These are phyloP conservation scores for Zapus hudsonius DNA, from an alignment of 2,113 vertebrate species.

Conservation along the genomic window DNA sequence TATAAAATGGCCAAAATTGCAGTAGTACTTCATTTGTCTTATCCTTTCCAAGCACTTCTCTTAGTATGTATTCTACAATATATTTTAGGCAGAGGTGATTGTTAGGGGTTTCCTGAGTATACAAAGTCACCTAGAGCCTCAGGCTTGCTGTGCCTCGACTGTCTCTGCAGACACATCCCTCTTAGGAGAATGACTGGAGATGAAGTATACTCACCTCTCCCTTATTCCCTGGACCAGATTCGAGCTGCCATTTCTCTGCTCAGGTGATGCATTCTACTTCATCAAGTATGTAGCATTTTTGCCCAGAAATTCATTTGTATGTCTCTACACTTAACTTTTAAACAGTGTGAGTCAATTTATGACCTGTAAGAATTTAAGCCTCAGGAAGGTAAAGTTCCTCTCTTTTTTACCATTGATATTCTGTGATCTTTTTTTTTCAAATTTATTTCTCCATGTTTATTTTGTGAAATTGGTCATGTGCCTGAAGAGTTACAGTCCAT, in stretches of 20 bases:
- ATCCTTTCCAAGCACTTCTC: too few species aligned
- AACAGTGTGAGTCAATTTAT: not conserved
- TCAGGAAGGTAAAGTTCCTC: not conserved
- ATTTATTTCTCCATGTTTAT: not conserved
- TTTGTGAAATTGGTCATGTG: not conserved
- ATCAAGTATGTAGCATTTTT: too few species aligned
- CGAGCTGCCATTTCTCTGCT: not conserved
- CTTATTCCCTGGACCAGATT: not conserved
- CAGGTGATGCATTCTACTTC: not conserved
- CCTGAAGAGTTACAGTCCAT: not conserved
- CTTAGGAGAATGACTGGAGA: too few species aligned
- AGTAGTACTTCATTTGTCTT: too few species aligned
- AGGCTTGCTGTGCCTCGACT: not conserved
- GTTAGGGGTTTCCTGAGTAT: not conserved
- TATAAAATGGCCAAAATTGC: too few species aligned
- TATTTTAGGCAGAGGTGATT: not conserved
- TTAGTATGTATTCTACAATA: not conserved
- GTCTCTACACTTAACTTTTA: not conserved
- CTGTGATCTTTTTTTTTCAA: not conserved
- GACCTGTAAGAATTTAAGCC: not conserved
- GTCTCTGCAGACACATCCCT: not conserved
- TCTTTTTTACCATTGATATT: not conserved
- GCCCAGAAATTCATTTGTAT: not conserved
- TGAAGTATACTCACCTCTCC: not conserved
- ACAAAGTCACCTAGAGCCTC: not conserved